Evolutionary conservation across 2,113 vertebrate genomes (phyloP), one percentile per base, ranked within the genome.

Genomic region (Zapus hudsonius): DNA sequence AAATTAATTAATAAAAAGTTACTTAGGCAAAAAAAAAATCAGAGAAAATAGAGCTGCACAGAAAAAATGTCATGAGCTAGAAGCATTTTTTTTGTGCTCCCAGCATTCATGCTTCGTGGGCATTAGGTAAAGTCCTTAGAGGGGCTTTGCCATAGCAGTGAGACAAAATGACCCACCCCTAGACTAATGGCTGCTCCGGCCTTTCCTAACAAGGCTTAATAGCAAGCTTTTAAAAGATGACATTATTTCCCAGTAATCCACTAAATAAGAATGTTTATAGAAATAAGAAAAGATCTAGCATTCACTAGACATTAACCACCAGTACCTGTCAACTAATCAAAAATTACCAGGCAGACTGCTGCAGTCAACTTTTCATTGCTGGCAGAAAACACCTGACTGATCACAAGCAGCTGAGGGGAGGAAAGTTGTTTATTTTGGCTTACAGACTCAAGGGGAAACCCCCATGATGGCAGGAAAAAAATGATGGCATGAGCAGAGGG

Each of bases 261-360:
- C 19, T 75, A 19, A 59, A 83, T 90, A 81, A 82, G 31, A 72
- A 79, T 70, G 70, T 82, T 82, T 91, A 79, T 22, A 89, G 52
- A 16, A 79, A 78, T 84, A 82, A 8, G 85, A 96, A 78, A 89
- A 69, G 66, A 79, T 31, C 27, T 5, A 92, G 52, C 12, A 91
- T 12, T 9, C 31, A 79, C 76, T 10, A 88, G 16, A n/a, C n/a
- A 13, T 25, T 61, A 44, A 94, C 22, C 23, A 59, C 36, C 38
- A 82, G 63, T 38, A 40, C 80, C 59, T 79, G 22, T 38, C 38
- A 94, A 64, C 70, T 64, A 61, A 75, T 69, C 9, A 93, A 69
- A 83, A 92, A 86, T 69, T 57, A 75, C 36, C 31, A 84, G 20
- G 40, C 33, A 83, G 66, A n/a, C n/a, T n/a, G n/a, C n/a, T n/a